Evolutionary conservation across 2,113 vertebrate genomes (phyloP), one percentile per base, ranked within the genome.

Genomic region (Manacus vitellinus): DNA sequence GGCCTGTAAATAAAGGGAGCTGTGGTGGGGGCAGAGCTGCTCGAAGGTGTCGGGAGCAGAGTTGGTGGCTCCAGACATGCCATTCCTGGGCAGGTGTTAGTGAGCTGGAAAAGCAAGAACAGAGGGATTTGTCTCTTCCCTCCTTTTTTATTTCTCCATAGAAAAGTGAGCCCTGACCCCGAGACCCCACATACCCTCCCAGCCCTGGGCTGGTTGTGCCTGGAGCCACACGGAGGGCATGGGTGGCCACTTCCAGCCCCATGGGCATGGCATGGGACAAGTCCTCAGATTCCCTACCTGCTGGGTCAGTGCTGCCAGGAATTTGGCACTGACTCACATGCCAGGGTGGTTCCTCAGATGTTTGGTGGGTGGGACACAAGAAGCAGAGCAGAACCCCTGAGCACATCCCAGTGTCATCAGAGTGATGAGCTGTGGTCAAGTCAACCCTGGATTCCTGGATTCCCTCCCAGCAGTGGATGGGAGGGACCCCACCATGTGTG

Each of bases 361-460:
- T 37, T 44, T 72, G 23, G 16, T 1, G 0, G 2, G 11, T n/a
- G 43, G 44, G 44, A 54, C 39, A 71, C 0, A 0, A 39, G 67
- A 56, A 76, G 35, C 41, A 65, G 35, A 80, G 33, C 27, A 76
- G 72, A 83, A 15, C 27, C 18, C 43, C 33, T 1, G 12, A 35
- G 49, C 1, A 1, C n/a, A 24, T 33, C 27, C n/a, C n/a, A 19
- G 37, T 37, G 70, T 33, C 78, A 52, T 61, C 7, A 0, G 49
- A 14, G 14, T 51, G 49, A 80, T 0, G 0, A 13, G 31, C 39
- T 8, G 4, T 0, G 21, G 43, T 21, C 8, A 6, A 20, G 10
- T 22, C 13, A 2, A 12, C 30, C 61, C 22, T 0, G 0, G 23
- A 15, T 15, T 14, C 35, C 39, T 37, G 39, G 23, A 20, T 39